Evolutionary conservation across 92 coral and sea anemone genomes (phyloP).

Genomic region (Epizoanthus scotinus): DNA sequence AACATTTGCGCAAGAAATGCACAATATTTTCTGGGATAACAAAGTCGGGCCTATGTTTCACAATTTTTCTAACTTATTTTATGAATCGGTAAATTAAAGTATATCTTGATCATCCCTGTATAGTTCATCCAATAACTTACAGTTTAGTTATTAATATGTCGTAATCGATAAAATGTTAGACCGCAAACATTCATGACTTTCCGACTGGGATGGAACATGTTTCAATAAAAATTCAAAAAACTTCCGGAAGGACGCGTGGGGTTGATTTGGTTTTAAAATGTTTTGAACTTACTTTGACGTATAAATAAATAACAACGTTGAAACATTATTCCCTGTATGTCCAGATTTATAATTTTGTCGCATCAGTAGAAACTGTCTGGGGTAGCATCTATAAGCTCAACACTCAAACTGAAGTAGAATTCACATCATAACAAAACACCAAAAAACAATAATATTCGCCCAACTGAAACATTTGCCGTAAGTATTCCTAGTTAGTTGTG

Average conservation of each 20-base stretch:
- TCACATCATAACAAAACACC: too few species aligned
- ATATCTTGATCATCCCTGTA: not conserved
- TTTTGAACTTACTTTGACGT: slow-evolving; percentile 23
- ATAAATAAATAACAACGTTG: slow-evolving; percentile 7
- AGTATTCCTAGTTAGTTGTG: too few species aligned
- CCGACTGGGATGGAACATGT: slow-evolving; percentile 38
- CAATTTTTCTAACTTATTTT: not conserved
- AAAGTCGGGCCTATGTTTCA: not conserved
- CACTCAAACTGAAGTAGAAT: too few species aligned
- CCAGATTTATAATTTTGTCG: not conserved
- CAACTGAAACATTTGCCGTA: too few species aligned
- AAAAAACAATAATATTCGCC: too few species aligned
- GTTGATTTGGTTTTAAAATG: slow-evolving; percentile 30
- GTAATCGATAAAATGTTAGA: slow-evolving; percentile 1
- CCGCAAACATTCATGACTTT: slow-evolving; percentile 37
- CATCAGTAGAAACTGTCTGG: not conserved
- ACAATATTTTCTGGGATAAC: not conserved
- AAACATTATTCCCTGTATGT: slow-evolving; percentile 3
- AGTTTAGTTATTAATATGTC: not conserved
- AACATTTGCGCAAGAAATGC: not conserved
- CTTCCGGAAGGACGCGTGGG: slow-evolving; percentile 42
- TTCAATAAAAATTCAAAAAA: slow-evolving; percentile 37
- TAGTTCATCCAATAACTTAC: not conserved
- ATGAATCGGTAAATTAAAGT: not conserved
- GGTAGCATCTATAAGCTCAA: not conserved